A percentile compares a stretch with the other conserved stretches of the same genome.
Evolutionary conservation across 2,797 vertebrate species (phyloP).

Genomic region (Urosaurus nigricauda): DNA sequence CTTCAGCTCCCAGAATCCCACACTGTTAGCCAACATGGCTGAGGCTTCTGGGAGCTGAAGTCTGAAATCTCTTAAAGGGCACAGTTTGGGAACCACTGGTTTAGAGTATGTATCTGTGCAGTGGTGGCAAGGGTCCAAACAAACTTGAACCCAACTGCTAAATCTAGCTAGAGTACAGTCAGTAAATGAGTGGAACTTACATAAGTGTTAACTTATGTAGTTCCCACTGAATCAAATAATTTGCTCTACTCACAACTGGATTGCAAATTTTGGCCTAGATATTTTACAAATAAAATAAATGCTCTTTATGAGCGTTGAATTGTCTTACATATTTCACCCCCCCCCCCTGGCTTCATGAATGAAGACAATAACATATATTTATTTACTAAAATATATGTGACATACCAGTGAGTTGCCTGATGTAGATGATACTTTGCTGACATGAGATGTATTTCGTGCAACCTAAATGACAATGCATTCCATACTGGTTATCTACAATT

Average conservation of each 20-base stretch:
- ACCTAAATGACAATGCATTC: slow-evolving; percentile 80
- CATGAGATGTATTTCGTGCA: slow-evolving; percentile 87
- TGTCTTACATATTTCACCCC: neutral
- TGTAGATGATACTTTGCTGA: slow-evolving; percentile 80
- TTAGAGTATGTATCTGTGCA: neutral
- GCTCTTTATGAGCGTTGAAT: neutral
- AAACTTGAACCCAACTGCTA: neutral
- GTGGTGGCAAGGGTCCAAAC: neutral
- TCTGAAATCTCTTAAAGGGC: no score
- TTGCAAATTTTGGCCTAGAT: neutral
- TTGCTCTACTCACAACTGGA: no score
- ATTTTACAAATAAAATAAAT: neutral
- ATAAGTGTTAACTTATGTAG: no score
- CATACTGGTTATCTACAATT: slow-evolving; percentile 30
- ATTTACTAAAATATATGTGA: slow-evolving; percentile 40
- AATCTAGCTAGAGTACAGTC: no score
- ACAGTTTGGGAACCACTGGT: no score
- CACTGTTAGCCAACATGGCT: no score
- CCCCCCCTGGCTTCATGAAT: neutral
- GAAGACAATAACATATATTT: slow-evolving; percentile 24
- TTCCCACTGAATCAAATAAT: no score
- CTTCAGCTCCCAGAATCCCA: no score
- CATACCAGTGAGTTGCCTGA: slow-evolving; percentile 87
- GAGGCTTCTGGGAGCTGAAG: no score
- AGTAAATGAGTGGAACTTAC: no score